These are phyloP conservation scores for Thymelicus sylvestris DNA, from an alignment of 2,888 invertebrate genomes.

Conservation along the genomic window DNA sequence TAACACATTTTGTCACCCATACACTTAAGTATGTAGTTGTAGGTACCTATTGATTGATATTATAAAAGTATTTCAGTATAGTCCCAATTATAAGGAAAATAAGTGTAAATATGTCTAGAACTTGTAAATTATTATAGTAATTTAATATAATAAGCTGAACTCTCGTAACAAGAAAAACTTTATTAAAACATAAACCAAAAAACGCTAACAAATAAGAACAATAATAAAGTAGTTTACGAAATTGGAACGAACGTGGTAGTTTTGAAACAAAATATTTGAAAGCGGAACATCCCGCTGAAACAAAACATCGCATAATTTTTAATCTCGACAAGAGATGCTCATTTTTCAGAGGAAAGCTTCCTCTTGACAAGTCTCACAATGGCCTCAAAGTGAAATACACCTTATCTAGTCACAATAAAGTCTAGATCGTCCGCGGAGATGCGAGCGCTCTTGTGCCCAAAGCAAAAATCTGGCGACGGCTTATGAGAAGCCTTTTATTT, in stretches of 20 bases:
- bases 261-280: constrained; percentile 27
- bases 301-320: constrained; percentile 75
- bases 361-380: constrained; percentile 48
- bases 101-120: too few species aligned
- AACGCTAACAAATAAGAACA: background rate
- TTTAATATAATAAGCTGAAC: too few species aligned
- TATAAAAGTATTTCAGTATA: too few species aligned
- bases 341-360: constrained; percentile 68
- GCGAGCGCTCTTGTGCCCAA: constrained; percentile 43
- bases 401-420: constrained; percentile 48
- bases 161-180: too few species aligned
- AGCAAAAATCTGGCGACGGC: constrained; percentile 65
- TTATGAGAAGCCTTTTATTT: constrained; percentile 62
- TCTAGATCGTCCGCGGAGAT: constrained; percentile 27
- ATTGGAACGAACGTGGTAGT: constrained; percentile 1
- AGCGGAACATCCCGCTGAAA: constrained; percentile 45
- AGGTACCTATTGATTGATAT: too few species aligned
- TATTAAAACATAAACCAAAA: too few species aligned
- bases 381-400: constrained; percentile 47
- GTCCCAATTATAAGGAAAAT: too few species aligned
- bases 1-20: too few species aligned
- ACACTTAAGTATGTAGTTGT: too few species aligned
- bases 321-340: constrained; percentile 78
- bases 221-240: constrained; percentile 4
- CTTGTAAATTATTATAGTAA: too few species aligned